Evolutionary conservation across 2,888 invertebrate genomes (phyloP), one percentile per base, ranked within the genome.

Genomic region (Diplolepis rosae): DNA sequence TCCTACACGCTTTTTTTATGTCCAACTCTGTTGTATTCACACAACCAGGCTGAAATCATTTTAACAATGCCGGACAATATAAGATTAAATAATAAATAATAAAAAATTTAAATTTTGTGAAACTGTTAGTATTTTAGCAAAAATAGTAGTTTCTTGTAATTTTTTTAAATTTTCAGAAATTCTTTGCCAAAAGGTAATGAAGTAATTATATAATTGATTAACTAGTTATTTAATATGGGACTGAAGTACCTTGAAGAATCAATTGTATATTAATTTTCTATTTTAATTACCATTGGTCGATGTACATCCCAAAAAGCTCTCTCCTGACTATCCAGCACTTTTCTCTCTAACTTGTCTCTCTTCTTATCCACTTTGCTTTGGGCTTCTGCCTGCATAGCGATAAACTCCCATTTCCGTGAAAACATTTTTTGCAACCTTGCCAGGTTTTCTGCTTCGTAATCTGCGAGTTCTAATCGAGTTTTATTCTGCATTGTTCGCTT

Each of bases 401-500:
- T 99, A 88, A 99, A 99, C 90, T 99, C 99, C 99, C 99, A 99
- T 89, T 99, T 99, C 70, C 99, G 91, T 15, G 97, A 97, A 90
- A 99, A 99, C 96, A 99, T 98, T 90, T 99, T 99, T 91, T 99
- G 99, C 56, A 99, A 91, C 68, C 98, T 92, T 1, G 99, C 98
- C 75, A 99, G 90, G 84, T 98, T 99, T 89, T 99, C 99, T 0
- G 99, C 98, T 88, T 99, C 99, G 88, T 99, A 99, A 89, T 99
- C 99, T 0, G 99, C 98, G 82, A 99, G 90, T 89, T 99, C 99
- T 78, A 99, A 90, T 13, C 99, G 93, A 0, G 99, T 98, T 88
- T 99, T 99, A 90, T 99, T 99, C 91, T 99, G 99, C 99, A 99
- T 99, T 18, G 99, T 99, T 50, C 99, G 92, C 90, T 99, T 99